These are phyloP conservation scores for Dryobota labecula DNA, from an alignment of 2,888 invertebrate species.

Conservation along the genomic window DNA sequence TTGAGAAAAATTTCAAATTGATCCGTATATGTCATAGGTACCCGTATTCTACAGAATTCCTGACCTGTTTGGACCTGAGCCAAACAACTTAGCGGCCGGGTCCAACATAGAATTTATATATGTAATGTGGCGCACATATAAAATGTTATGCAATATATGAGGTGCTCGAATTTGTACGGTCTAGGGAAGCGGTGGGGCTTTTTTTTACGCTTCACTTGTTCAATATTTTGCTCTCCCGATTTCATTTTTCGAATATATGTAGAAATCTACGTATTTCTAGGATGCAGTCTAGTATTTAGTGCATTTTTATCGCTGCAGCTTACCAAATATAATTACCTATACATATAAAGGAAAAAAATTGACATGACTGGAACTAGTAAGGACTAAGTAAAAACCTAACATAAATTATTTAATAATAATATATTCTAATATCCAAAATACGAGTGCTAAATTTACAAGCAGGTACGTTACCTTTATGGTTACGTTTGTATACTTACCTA, in stretches of 20 bases:
- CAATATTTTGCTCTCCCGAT: slow-evolving; percentile 8
- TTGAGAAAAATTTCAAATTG: background rate
- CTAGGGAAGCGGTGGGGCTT: background rate
- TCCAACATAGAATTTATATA: slow-evolving; percentile 43
- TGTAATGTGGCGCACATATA: slow-evolving; percentile 21
- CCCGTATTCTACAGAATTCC: slow-evolving; percentile 20
- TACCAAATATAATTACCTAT: background rate
- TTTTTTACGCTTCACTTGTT: slow-evolving; percentile 22
- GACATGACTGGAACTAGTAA: background rate
- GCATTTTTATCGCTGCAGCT: background rate
- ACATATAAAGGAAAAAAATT: background rate
- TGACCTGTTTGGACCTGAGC: slow-evolving; percentile 51
- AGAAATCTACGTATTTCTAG: background rate
- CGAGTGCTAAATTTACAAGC: background rate
- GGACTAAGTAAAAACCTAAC: background rate
- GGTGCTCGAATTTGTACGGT: slow-evolving; percentile 33
- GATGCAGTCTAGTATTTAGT: background rate
- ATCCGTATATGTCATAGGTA: slow-evolving; percentile 4
- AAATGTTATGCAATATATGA: slow-evolving; percentile 52
- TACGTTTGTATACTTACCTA: background rate
- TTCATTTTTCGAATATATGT: background rate
- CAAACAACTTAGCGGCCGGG: slow-evolving; percentile 45
- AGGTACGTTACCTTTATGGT: background rate
- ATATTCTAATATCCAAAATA: background rate
- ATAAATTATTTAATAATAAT: background rate